Conservation (phyloP, 2,797 vertebrate genomes). For the Lophius americanus region DNA sequence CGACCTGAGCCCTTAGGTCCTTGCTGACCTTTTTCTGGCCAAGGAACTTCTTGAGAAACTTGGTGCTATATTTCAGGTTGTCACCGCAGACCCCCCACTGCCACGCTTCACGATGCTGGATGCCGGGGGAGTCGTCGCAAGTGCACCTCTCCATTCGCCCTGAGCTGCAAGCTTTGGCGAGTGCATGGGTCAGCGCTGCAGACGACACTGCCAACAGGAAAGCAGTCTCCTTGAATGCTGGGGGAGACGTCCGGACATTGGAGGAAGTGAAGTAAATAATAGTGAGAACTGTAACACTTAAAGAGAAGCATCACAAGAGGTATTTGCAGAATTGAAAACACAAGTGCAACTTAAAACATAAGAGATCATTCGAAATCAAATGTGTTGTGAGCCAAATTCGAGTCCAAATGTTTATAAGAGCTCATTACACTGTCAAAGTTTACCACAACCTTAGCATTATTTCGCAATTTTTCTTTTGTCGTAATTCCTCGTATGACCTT, state of each 20-base stretch:
- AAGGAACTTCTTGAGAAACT: slow-evolving; percentile 95
- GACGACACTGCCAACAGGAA: slow-evolving; percentile 95
- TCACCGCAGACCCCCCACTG: slow-evolving; percentile 98
- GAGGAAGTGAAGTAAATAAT: slow-evolving; percentile 2
- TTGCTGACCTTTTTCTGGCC: slow-evolving; percentile 94
- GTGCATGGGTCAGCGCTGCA: slow-evolving; percentile 90
- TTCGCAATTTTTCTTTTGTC: slow-evolving; percentile 54
- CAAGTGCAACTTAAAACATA: not conserved
- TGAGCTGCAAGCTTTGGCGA: slow-evolving; percentile 95
- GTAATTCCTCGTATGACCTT: slow-evolving; percentile 58
- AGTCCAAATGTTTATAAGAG: slow-evolving; percentile 48
- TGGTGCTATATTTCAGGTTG: slow-evolving; percentile 98
- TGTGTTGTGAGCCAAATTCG: slow-evolving; percentile 14
- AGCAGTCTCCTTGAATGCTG: slow-evolving; percentile 97
- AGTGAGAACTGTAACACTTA: not conserved
- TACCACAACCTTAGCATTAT: slow-evolving; percentile 49
- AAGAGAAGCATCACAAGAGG: no score
- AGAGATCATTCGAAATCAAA: not conserved
- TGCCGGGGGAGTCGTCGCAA: slow-evolving; percentile 94
- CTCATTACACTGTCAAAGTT: slow-evolving; percentile 54
- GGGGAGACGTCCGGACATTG: not conserved
- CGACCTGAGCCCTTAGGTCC: slow-evolving; percentile 92
- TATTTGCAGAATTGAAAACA: no score
- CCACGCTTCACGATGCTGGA: slow-evolving; percentile 97
- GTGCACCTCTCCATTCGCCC: slow-evolving; percentile 99